Conservation (phyloP, 2,797 vertebrate genomes). For the Tapirus indicus region DNA sequence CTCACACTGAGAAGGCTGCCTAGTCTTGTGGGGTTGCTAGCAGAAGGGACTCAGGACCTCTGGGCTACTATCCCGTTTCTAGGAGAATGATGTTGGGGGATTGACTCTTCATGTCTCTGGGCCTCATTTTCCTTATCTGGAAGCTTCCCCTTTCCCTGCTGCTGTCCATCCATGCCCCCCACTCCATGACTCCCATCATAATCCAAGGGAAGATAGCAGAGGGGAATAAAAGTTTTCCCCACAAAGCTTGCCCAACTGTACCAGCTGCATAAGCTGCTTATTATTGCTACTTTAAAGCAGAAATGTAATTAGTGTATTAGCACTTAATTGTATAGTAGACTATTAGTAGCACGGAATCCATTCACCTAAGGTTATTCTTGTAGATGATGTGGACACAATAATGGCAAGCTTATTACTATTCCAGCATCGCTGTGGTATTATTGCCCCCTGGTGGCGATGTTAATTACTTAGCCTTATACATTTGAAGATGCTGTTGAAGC, state of each 20-base stretch:
- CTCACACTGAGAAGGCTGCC: neutral
- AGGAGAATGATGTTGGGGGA: neutral
- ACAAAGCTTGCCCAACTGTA: neutral
- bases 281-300: constrained; percentile 2
- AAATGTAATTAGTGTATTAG: constrained; percentile 65
- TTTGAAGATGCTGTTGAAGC: neutral
- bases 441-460: constrained; percentile 79
- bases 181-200: neutral
- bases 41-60: neutral
- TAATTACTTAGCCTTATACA: neutral
- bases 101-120: neutral
- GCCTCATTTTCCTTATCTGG: neutral
- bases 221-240: neutral
- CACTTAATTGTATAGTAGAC: constrained; percentile 25
- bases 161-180: neutral
- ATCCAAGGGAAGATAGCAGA: neutral
- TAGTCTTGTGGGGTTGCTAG: neutral
- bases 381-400: constrained; percentile 29
- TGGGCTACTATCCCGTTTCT: neutral
- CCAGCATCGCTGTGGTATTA: constrained; percentile 51
- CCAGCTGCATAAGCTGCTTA: neutral
- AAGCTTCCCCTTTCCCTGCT: neutral
- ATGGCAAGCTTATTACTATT: neutral
- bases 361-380: constrained; percentile 54
- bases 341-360: constrained; percentile 22